Percentiles rank a stretch among this genome's conserved stretches.
These are phyloP conservation scores for Acanthornis magna DNA, from an alignment of 2,797 vertebrate species.

Conservation along the genomic window DNA sequence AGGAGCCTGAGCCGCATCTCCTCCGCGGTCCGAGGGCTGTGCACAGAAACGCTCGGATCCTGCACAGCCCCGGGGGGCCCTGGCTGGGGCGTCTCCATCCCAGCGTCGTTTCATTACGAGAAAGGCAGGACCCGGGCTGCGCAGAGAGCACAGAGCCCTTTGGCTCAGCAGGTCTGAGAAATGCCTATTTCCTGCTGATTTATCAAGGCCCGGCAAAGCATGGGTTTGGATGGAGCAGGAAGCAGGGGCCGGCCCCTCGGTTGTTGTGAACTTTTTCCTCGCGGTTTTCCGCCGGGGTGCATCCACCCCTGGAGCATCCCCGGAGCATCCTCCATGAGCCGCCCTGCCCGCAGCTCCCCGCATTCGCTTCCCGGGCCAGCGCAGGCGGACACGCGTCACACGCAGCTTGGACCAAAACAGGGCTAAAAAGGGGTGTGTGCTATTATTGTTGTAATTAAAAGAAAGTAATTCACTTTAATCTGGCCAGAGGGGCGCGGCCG, in stretches of 20 bases:
- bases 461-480: background rate
- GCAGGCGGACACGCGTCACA: background rate
- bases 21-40: background rate
- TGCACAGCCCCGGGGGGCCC: background rate
- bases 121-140: background rate
- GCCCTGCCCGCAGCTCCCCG: background rate
- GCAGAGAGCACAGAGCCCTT: background rate
- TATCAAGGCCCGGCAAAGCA: background rate
- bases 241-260: background rate
- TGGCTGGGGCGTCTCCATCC: background rate
- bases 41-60: background rate
- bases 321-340: accelerated
- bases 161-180: background rate
- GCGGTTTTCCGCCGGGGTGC: background rate
- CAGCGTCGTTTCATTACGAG: background rate
- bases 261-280: background rate
- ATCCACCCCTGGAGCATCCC: background rate
- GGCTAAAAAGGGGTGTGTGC: background rate
- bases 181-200: background rate
- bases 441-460: background rate
- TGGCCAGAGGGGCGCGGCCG: background rate
- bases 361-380: no score
- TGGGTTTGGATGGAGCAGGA: background rate
- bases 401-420: background rate
- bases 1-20: background rate